Conservation (phyloP, 1,140 invertebrate species). For the Globodera ellingtonae region DNA sequence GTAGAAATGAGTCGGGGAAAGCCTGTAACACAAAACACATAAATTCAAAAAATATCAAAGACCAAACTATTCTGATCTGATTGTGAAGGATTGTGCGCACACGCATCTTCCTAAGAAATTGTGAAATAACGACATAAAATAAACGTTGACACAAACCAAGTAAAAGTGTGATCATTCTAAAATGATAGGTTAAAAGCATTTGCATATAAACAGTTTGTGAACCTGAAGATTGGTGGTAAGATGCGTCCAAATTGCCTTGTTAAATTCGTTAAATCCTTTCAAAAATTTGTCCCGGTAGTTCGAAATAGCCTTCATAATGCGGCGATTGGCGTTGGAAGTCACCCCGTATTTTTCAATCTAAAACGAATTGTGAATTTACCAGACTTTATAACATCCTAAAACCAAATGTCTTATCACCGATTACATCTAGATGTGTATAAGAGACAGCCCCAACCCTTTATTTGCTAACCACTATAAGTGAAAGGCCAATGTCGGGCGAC, state of each 20-base stretch:
- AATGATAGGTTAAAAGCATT: conserved; percentile 2
- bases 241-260: conserved; percentile 30
- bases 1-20: conserved; percentile 28
- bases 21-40: conserved; percentile 28
- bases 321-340: not conserved
- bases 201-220: not conserved
- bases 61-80: conserved; percentile 3
- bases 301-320: not conserved
- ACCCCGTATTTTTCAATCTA: conserved; percentile 5
- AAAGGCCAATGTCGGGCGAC: too few relatives aligned
- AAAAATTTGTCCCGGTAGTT: not conserved
- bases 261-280: conserved; percentile 29
- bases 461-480: too few relatives aligned
- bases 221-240: conserved; percentile 33
- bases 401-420: too few relatives aligned
- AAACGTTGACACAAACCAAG: conserved; percentile 26
- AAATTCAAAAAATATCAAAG: not conserved
- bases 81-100: conserved; percentile 1
- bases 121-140: not conserved
- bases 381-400: not conserved
- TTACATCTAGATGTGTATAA: too few relatives aligned
- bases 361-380: not conserved
- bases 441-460: too few relatives aligned
- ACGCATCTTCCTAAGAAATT: conserved; percentile 27
- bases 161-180: conserved; percentile 51